Base-by-base conservation (phyloP, 2,888 invertebrate genomes). In the Trilocha varians region DNA sequence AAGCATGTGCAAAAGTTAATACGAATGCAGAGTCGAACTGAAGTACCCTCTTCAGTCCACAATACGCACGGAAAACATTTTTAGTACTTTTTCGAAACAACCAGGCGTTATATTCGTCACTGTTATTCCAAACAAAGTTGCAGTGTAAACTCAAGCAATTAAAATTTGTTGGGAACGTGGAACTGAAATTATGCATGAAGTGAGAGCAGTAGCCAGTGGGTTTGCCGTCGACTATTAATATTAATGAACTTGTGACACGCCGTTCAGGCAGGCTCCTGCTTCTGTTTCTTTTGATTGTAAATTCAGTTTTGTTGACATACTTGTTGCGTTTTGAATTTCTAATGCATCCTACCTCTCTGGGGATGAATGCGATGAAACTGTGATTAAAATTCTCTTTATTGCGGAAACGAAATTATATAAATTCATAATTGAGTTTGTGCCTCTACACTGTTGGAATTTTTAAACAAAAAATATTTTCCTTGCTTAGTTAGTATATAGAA, bases 191-290 rank as follows among this genome's bases (percentile, higher is more conserved):
- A 83, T 80, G 79, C 82, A 80, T 76, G 74, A 69, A 74, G 67
- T 59, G 68, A 68, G 67, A 70, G 70, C 69, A 70, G 73, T 71
- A 65, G 71, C 72, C 70, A 64, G 54, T 58, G 62, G 66, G 65
- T 58, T 65, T 59, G 63, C 67, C 65, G 60, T 60, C 62, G 56
- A 53, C 69, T 69, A 78, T 83, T 78, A 83, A 83, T 83, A 82
- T 83, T 80, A 79, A 83, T 83, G 83, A 77, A 68, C 68, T 11
- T 63, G 76, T 74, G 80, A 75, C 80, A 77, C 75, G 70, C 67
- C 65, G 69, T 60, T 70, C 71, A 66, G 59, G 59, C 62, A 57
- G 53, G 57, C 61, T 57, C 51, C 59, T 55, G 52, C 52, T 52
- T 47, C 65, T 58, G 70, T 71, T 78, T 70, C 77, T 78, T 79